phyloP scores from a whole-genome alignment of 2,113 vertebrate species.

The Oncorhynchus clarkii region DNA sequence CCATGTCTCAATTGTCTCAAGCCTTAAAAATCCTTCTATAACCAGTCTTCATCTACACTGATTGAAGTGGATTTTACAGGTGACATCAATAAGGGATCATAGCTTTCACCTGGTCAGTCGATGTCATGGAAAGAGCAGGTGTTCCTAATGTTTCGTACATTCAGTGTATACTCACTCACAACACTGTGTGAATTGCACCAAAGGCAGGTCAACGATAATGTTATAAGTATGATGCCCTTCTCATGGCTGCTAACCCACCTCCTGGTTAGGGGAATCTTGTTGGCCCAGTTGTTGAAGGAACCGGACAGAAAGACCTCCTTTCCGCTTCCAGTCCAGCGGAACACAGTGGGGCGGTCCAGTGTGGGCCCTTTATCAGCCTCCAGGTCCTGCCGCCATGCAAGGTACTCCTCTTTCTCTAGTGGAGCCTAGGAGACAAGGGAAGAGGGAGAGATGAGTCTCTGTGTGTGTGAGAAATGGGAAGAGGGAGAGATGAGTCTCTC shows the following conservation, averaged over 20 bases:
- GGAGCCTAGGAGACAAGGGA: conserved; percentile 74
- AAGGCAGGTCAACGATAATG: not conserved
- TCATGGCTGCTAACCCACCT: conserved; percentile 71
- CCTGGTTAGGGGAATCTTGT: conserved; percentile 91
- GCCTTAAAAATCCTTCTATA: no score
- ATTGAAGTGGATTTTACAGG: no score
- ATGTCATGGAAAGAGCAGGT: no score
- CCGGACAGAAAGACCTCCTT: conserved; percentile 94
- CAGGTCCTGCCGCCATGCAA: conserved; percentile 93
- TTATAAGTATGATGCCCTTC: no score
- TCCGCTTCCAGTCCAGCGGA: conserved; percentile 94
- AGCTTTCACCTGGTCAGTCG: no score
- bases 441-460: not conserved
- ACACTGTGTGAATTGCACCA: no score
- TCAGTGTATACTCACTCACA: no score
- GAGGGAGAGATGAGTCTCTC: not conserved
- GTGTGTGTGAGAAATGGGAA: not conserved
- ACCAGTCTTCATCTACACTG: no score
- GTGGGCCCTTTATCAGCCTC: conserved; percentile 85
- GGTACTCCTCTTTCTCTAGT: conserved; percentile 87
- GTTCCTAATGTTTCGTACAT: no score
- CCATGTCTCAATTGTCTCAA: no score
- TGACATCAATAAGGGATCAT: no score
- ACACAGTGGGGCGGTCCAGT: conserved; percentile 90
- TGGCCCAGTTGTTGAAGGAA: conserved; percentile 95